Evolutionary conservation across 1,140 invertebrate genomes (phyloP).

Genomic region (Lasioglossum albipes): DNA sequence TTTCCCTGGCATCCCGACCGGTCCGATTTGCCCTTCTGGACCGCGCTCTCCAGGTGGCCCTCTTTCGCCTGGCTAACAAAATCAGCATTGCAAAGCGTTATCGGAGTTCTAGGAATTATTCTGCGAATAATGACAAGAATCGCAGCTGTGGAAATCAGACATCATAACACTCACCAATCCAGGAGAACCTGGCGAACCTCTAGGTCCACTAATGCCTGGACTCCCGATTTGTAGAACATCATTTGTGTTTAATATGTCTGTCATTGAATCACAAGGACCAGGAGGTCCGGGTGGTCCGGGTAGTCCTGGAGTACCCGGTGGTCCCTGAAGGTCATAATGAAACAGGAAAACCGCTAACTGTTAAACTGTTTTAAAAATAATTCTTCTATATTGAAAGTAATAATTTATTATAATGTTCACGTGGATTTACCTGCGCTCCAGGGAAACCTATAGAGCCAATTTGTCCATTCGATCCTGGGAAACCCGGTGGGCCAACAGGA

Average conservation of each 20-base stretch:
- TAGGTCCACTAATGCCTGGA: constrained; percentile 74
- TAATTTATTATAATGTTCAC: neutral
- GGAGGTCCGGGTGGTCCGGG: constrained; percentile 74
- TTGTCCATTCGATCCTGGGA: constrained; percentile 64
- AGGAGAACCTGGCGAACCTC: constrained; percentile 75
- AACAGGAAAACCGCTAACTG: no score
- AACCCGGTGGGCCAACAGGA: constrained; percentile 70
- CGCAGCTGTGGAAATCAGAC: no score
- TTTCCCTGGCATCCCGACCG: constrained; percentile 76
- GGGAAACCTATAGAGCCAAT: constrained; percentile 67
- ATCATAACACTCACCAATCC: constrained; percentile 70
- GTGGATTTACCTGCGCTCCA: constrained; percentile 63
- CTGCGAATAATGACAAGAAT: no score
- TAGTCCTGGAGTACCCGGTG: constrained; percentile 65
- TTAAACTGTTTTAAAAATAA: no score
- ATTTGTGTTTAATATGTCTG: constrained; percentile 64
- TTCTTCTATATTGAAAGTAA: no score
- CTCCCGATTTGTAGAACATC: constrained; percentile 54
- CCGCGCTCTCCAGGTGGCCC: constrained; percentile 80
- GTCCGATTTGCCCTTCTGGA: constrained; percentile 75
- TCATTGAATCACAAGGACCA: constrained; percentile 75
- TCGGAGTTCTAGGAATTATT: no score
- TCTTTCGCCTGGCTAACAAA: constrained; percentile 78
- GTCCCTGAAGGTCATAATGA: constrained; percentile 60
- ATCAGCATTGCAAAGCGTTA: no score